Evolutionary conservation across 1,140 invertebrate genomes (phyloP), one percentile per base, ranked within the genome.

Genomic region (Formica exsecta): DNA sequence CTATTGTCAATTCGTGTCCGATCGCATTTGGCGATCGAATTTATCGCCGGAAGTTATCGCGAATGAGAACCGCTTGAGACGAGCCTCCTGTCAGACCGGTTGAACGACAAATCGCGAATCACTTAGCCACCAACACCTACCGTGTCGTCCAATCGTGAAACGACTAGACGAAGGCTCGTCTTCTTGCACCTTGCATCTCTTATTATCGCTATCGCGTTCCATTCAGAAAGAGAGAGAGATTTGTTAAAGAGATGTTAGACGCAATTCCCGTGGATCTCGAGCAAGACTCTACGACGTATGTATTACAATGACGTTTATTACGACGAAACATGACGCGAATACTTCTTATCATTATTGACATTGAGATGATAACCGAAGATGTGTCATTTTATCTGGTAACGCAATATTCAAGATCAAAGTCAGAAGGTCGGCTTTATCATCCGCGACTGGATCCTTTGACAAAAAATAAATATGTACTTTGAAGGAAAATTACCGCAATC

Each of bases 71-170:
- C 68, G 8, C 79, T 83, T 13, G 68, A 74, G 79, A 16, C 79
- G 68, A 83, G 92, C 92, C 92, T 76, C 91, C 85, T 75, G 85
- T 75, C 68, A 41, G 61, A 84, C 70, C 88, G 88, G 64, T 79
- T 32, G 71, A 41, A 25, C 22, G 36, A 22, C 92, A 90, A 92
- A 92, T 92, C 85, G 62, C 65, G n/a, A 57, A 8, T 9, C 71
- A 51, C 16, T 8, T 64, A 32, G 36, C 65, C 61, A 86, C 68
- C 90, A 79, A 90, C 76, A 86, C 92, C 91, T 89, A 86, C 86
- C 22, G 54, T 57, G 71, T n/a, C 57, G 48, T 77, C 92, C 91
- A 92, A 92, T 92, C 70, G 9, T 75, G 44, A 29, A 36, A 19
- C 16, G 29, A 29, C 41, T 22, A 13, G n/a, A 38, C 57, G 70